A percentile compares a stretch with the other conserved stretches of the same genome.
phyloP scores from a whole-genome alignment of 2,797 vertebrate species.

The Rhinoraja longicauda region DNA sequence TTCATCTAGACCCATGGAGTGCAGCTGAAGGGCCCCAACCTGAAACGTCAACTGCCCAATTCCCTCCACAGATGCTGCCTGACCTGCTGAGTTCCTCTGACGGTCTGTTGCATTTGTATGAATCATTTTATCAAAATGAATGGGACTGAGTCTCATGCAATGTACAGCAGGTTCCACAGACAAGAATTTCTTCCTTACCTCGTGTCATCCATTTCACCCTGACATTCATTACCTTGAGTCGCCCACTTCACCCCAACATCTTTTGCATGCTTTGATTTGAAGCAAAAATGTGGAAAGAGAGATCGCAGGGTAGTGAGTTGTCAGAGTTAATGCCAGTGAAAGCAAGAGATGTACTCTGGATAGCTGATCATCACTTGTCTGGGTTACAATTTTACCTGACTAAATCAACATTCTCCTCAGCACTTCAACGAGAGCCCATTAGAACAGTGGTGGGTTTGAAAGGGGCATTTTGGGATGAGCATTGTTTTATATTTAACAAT shows the following conservation, averaged over 20 bases:
- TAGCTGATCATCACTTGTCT: not conserved
- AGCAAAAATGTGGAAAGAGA: not conserved
- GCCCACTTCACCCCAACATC: not conserved
- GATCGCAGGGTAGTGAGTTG: not conserved
- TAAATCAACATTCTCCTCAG: not conserved
- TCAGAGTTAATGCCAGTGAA: not conserved
- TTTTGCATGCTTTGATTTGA: not conserved
- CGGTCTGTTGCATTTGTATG: no score
- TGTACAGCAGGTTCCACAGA: not conserved
- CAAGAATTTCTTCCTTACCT: no score
- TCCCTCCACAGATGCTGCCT: no score
- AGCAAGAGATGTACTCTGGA: not conserved
- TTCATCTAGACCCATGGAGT: no score
- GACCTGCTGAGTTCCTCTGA: no score
- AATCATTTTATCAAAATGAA: not conserved
- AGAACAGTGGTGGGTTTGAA: not conserved
- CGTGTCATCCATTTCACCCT: not conserved
- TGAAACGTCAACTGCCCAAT: no score
- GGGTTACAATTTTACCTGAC: not conserved
- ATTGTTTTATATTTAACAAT: not conserved
- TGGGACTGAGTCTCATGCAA: not conserved
- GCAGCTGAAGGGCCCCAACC: no score
- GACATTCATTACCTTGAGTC: not conserved
- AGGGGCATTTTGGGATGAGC: not conserved
- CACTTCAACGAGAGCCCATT: not conserved